Conservation (phyloP, 2,888 invertebrate genomes). For the Synergus laeviventris region DNA sequence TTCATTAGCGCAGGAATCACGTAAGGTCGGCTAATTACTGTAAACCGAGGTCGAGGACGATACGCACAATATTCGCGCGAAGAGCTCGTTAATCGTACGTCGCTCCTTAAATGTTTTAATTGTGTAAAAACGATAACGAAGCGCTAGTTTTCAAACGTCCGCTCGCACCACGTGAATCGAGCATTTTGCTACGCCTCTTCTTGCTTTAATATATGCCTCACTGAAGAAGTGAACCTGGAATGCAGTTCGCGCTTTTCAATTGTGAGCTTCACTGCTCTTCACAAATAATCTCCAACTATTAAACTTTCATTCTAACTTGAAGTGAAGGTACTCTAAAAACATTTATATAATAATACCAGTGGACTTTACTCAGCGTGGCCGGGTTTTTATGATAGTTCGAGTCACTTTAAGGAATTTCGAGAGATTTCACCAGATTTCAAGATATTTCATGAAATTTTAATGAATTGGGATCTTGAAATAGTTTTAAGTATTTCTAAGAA, state of each 20-base stretch:
- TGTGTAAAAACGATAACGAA: conserved; percentile 52
- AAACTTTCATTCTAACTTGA: conserved; percentile 12
- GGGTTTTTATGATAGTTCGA: no score
- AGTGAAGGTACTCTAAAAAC: conserved; percentile 27
- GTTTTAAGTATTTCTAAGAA: no score
- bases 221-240: conserved; percentile 26
- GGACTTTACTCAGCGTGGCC: no score
- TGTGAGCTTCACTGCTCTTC: conserved; percentile 5
- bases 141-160: conserved; percentile 42
- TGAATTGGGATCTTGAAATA: no score
- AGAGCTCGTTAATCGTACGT: conserved; percentile 44
- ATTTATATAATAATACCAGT: no score
- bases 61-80: conserved; percentile 45
- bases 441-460: no score
- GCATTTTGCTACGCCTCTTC: conserved; percentile 32
- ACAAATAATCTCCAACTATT: conserved; percentile 27
- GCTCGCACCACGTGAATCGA: conserved; percentile 37
- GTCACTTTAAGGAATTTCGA: no score
- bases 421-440: no score
- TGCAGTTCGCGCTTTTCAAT: conserved; percentile 35
- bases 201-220: conserved; percentile 38
- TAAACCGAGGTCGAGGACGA: conserved; percentile 47
- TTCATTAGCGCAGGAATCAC: conserved; percentile 67
- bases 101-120: conserved; percentile 51
- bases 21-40: conserved; percentile 66